phyloP scores from a whole-genome alignment of 1,140 invertebrate species.

The Aplysia californica region DNA sequence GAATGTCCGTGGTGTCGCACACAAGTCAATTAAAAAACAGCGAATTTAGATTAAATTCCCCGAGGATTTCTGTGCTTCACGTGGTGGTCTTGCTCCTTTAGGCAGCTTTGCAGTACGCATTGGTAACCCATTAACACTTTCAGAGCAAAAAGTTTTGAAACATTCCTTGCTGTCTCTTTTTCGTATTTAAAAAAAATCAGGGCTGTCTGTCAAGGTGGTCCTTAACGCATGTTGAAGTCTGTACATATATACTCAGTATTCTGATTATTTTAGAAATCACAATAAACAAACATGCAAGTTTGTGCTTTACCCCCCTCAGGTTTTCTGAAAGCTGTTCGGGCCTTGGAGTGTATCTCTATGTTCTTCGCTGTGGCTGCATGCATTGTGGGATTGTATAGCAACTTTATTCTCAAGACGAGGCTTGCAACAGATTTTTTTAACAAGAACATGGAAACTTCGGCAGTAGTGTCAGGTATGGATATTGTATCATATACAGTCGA shows the following conservation, averaged over 20 bases:
- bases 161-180: background rate
- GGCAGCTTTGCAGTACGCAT: no score
- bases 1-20: no score
- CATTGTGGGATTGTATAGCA: slow-evolving; percentile 19
- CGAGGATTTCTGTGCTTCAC: no score
- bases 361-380: slow-evolving; percentile 22
- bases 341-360: slow-evolving; percentile 18
- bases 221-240: background rate
- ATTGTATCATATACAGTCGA: no score
- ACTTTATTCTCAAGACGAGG: slow-evolving; percentile 22
- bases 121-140: no score
- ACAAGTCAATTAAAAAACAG: no score
- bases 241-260: background rate
- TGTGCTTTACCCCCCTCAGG: background rate
- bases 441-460: slow-evolving; percentile 27
- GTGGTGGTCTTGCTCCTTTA: no score
- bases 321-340: slow-evolving; percentile 26
- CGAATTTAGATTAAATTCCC: no score
- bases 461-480: slow-evolving; percentile 25
- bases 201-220: no score
- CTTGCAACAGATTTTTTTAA: slow-evolving; percentile 13
- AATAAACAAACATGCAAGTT: background rate
- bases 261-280: background rate
- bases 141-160: background rate
- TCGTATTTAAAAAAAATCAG: no score